Percentiles rank a stretch among this genome's conserved stretches.
phyloP scores from a whole-genome alignment of 2,797 vertebrate genomes.

The Menidia menidia region DNA sequence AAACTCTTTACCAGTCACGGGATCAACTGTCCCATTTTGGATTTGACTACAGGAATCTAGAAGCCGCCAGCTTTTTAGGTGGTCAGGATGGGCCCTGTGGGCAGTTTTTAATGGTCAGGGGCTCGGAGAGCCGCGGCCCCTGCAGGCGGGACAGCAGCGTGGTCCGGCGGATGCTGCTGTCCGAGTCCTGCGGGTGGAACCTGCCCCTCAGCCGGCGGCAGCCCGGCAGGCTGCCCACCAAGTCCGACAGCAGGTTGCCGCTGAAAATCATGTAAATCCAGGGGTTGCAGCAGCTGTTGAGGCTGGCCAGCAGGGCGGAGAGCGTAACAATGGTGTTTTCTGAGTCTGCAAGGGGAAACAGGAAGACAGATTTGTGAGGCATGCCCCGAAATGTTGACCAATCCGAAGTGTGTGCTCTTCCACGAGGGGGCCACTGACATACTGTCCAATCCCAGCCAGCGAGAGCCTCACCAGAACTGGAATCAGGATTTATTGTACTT shows the following conservation, averaged over 20 bases:
- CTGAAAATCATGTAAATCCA: constrained; percentile 99
- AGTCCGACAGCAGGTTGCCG: constrained; percentile 91
- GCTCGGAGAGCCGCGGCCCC: constrained; percentile 82
- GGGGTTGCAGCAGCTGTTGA: constrained; percentile 97
- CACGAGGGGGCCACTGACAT: background rate
- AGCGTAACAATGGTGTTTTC: constrained; percentile 89
- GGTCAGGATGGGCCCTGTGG: constrained; percentile 46
- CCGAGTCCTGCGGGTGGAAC: constrained; percentile 86
- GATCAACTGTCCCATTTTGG: constrained; percentile 20
- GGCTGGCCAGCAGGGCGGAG: constrained; percentile 89
- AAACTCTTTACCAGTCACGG: background rate
- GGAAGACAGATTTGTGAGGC: constrained; percentile 7
- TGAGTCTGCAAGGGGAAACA: constrained; percentile 82
- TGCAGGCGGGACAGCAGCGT: constrained; percentile 86
- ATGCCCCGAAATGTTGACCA: background rate
- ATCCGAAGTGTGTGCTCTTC: constrained; percentile 9
- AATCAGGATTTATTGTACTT: background rate
- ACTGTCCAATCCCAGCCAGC: constrained; percentile 9
- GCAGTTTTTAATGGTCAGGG: constrained; percentile 67
- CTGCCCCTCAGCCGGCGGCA: constrained; percentile 76
- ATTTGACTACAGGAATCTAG: background rate
- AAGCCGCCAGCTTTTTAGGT: background rate
- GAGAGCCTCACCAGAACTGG: background rate
- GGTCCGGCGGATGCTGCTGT: constrained; percentile 88
- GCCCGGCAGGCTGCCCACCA: constrained; percentile 84